A percentile compares a stretch with the other conserved stretches of the same genome.
Evolutionary conservation across 2,113 vertebrate genomes (phyloP).

Genomic region (Gymnocephalus cernua): DNA sequence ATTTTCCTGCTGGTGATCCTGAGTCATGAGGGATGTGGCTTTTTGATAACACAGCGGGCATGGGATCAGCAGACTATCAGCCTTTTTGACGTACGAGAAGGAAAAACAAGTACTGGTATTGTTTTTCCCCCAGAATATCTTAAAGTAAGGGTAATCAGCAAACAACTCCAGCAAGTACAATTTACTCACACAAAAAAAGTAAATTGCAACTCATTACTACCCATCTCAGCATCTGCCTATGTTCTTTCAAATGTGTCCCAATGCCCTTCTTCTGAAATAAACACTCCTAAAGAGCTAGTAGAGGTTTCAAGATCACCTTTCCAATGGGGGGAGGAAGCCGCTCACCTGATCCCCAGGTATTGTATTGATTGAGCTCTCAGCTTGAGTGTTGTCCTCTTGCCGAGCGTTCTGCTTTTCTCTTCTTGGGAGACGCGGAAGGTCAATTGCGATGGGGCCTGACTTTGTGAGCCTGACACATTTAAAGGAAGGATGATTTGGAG

Average conservation of each 20-base stretch:
- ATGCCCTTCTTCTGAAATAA: slow-evolving; percentile 6
- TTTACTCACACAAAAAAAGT: background rate
- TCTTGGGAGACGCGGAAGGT: slow-evolving; percentile 56
- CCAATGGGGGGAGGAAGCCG: slow-evolving; percentile 22
- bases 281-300: background rate
- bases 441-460: slow-evolving; percentile 48
- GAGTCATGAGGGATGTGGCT: background rate
- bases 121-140: background rate
- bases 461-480: slow-evolving; percentile 51
- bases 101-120: background rate
- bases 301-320: slow-evolving; percentile 56
- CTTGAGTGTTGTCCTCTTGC: slow-evolving; percentile 60
- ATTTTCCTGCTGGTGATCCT: slow-evolving; percentile 10
- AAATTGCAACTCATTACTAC: background rate
- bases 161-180: background rate
- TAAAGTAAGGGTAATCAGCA: background rate
- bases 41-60: background rate
- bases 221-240: too few species aligned
- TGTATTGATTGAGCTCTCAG: slow-evolving; percentile 73
- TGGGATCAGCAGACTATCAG: background rate
- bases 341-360: slow-evolving; percentile 53
- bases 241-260: background rate
- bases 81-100: background rate
- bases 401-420: slow-evolving; percentile 33
- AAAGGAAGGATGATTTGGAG: slow-evolving; percentile 33